Evolutionary conservation across 2,113 vertebrate species (phyloP), one percentile per base, ranked within the genome.

Genomic region (Abramis brama): DNA sequence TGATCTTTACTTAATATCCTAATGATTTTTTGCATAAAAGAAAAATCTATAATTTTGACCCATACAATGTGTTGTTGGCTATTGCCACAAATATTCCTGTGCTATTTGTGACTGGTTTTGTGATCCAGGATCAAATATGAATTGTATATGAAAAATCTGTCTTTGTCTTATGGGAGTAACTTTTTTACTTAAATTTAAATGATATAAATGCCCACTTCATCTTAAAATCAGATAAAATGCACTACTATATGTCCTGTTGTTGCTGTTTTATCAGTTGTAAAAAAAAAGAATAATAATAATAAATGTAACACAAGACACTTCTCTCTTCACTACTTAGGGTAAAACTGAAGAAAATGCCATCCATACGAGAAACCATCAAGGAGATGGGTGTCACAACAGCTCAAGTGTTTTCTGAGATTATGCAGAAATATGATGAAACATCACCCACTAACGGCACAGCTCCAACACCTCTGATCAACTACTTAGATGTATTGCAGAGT

Each of bases 401-500:
- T 13, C 94, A 96, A 33, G 91, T 95, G 74, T 93, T 97, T 60
- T 91, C 91, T 0, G 92, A 95, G 33, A 86, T 94, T 85, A 83
- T 85, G 33, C 91, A 92, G 89, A 92, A 75, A 78, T 87, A 36
- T 0, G n/a, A 86, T 2, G 45, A 77, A 3, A 25, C 80, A 1
- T 86, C 71, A 0, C 84, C 90, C 45, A 90, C 86, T 30, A 98
- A 98, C 0, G 91, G 94, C 50, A 97, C 96, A 0, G 95, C 95
- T 7, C 95, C 97, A 2, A 97, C 97, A 4, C 92, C 95, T 59
- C 96, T 99, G 57, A 98, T 96, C 83, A 99, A 99, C 94, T 99
- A 98, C 89, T 92, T 97, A 90, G 96, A 99, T 1, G 98, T 99
- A 91, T 97, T 97, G 17, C 39, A 64, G n/a, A 13, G 6, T 45